Evolutionary conservation across 1,140 invertebrate species (phyloP), one percentile per base, ranked within the genome.

Genomic region (Panulirus ornatus): DNA sequence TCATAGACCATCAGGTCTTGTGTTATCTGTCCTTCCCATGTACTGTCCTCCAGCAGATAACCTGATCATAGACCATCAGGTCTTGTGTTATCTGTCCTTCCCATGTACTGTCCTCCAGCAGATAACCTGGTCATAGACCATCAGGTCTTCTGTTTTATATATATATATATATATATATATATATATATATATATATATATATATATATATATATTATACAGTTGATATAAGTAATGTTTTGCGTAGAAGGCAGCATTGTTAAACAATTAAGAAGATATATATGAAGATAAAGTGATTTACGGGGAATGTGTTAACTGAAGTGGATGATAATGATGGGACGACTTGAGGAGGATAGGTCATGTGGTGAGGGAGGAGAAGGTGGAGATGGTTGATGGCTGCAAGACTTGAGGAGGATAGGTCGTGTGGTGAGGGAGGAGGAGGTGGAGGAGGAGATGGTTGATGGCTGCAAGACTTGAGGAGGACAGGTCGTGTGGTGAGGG

Each of bases 151-250:
- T n/a, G n/a, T n/a, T n/a, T n/a, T n/a, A n/a, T n/a, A n/a, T 5
- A 8, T 70, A 70, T 27, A 34, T 70, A 70, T 70, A 70, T 70
- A 34, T 70, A 70, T 70, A 34, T 70, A 70, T 70, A 34, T 70
- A 70, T 34, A 70, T 70, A 34, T 70, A 70, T 70, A 34, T 70
- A 70, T 70, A 34, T 70, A 70, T 70, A 34, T 70, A 70, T 70
- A 34, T 70, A 70, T 70, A 34, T 70, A 70, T 70, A 34, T 70
- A 70, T 70, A 34, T 70, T 70, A 70, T 70, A 34, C 30, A 70
- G 3, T n/a, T 70, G 3, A 27, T 27, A 34, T 70, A 27, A 27
- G 22, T n/a, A 8, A 34, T 8, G 5, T 3, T 27, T 5, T 70
- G 63, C 30, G 30, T 34, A 70, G 14, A 47, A 47, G 14, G 44